phyloP scores from a whole-genome alignment of 1,140 invertebrate genomes.

The Drosophila fuyamai region DNA sequence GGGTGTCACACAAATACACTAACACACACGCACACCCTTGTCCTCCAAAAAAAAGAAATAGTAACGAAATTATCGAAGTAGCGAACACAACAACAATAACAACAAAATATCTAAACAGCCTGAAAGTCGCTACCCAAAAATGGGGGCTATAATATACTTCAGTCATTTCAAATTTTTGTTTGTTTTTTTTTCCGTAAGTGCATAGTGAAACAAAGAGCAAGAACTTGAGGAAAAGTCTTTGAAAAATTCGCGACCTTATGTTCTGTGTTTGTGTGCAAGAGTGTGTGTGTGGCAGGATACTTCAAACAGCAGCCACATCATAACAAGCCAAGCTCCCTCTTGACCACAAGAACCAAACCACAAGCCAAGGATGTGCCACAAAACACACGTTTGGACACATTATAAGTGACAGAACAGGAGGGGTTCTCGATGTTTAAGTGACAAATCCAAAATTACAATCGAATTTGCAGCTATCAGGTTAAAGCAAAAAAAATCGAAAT shows the following conservation, averaged over 20 bases:
- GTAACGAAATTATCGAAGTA: conserved; percentile 33
- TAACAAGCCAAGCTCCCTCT: conserved; percentile 8
- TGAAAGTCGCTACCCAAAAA: not conserved
- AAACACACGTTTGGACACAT: not conserved
- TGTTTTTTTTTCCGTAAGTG: conserved; percentile 6
- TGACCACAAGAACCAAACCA: conserved; percentile 21
- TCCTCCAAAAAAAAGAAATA: conserved; percentile 25
- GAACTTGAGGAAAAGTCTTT: not conserved
- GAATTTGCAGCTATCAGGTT: not conserved
- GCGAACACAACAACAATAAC: conserved; percentile 33
- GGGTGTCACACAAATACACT: conserved; percentile 33
- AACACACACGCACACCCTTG: conserved; percentile 41
- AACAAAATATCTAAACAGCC: conserved; percentile 1
- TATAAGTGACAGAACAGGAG: not conserved
- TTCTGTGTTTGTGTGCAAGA: not conserved
- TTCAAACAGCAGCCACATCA: conserved; percentile 1
- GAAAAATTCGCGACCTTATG: conserved; percentile 2
- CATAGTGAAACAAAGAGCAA: not conserved
- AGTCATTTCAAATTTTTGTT: not conserved
- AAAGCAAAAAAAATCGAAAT: not conserved
- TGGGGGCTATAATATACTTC: not conserved
- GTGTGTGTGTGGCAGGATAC: conserved; percentile 21
- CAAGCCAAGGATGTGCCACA: conserved; percentile 12
- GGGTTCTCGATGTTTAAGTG: not conserved
- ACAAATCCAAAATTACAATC: not conserved